Evolutionary conservation across 2,113 vertebrate species (phyloP).

Genomic region (Zosterops lateralis): DNA sequence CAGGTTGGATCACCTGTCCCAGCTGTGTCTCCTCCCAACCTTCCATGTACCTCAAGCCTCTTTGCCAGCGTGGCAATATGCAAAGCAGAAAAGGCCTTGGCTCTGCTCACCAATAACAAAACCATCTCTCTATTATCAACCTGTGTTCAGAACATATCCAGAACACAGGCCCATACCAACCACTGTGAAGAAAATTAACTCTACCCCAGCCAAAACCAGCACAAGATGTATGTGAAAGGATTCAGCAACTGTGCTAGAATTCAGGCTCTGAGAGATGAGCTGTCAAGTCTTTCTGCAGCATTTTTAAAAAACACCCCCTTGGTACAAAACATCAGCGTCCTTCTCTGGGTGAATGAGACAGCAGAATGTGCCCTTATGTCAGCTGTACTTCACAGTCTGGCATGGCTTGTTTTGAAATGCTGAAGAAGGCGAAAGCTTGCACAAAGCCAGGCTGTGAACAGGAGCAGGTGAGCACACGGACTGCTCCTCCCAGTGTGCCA

Average conservation of each 20-base stretch:
- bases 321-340: not conserved
- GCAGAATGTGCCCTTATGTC: not conserved
- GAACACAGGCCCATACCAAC: not conserved
- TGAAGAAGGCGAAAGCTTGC: not conserved
- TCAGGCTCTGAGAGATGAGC: conserved; percentile 25
- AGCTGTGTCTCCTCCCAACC: not conserved
- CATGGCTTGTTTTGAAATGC: not conserved
- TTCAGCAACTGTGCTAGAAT: not conserved
- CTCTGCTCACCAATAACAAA: not conserved
- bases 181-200: not conserved
- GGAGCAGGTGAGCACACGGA: not conserved
- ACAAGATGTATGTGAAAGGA: not conserved
- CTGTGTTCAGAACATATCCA: not conserved
- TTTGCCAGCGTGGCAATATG: accelerated
- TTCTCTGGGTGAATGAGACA: not conserved
- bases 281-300: conserved; percentile 15
- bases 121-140: not conserved
- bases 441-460: not conserved
- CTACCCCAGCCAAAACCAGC: not conserved
- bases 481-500: not conserved
- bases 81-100: not conserved
- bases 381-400: not conserved
- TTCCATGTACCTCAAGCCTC: not conserved
- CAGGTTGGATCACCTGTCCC: not conserved
- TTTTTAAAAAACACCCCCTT: conserved; percentile 6